Conservation (phyloP, 23 tunicate species). For the Styela plicata region DNA sequence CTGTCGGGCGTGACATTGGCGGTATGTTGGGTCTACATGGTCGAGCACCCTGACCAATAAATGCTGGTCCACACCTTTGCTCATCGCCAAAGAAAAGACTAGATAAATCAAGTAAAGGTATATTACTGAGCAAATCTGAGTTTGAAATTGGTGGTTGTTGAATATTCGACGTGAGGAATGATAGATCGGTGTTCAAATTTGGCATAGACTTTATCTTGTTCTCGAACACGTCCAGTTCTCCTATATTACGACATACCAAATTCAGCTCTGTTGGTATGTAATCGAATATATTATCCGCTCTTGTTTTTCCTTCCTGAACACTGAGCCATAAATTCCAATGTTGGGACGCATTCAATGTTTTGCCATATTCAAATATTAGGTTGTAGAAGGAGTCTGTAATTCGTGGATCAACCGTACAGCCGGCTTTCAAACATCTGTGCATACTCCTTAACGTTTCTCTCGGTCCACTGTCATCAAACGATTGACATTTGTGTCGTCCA, state of each 20-base stretch:
- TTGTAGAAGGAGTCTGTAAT: slow-evolving; percentile 1
- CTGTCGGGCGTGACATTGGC: background rate
- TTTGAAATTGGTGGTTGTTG: slow-evolving; percentile 29
- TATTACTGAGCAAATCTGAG: background rate
- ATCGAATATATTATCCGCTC: slow-evolving; percentile 1
- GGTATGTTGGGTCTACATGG: background rate
- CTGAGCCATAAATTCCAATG: slow-evolving; percentile 2
- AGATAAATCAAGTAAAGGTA: slow-evolving; percentile 13
- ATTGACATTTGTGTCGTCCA: slow-evolving; percentile 54
- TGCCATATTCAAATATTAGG: slow-evolving; percentile 1
- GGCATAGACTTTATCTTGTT: slow-evolving; percentile 9
- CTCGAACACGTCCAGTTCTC: background rate
- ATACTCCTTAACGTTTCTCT: slow-evolving; percentile 26
- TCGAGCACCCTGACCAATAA: background rate
- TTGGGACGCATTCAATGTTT: background rate
- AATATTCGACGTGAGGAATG: background rate
- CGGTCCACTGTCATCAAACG: slow-evolving; percentile 17
- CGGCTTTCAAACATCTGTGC: slow-evolving; percentile 53
- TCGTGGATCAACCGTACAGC: slow-evolving; percentile 50
- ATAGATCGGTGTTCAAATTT: background rate
- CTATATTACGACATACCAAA: background rate
- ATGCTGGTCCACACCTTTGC: slow-evolving; percentile 6
- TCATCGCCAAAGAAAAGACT: background rate
- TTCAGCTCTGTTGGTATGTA: background rate
- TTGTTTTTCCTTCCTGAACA: background rate